Evolutionary conservation across 1,140 invertebrate species (phyloP), one percentile per base, ranked within the genome.

Genomic region (Mercenaria mercenaria): DNA sequence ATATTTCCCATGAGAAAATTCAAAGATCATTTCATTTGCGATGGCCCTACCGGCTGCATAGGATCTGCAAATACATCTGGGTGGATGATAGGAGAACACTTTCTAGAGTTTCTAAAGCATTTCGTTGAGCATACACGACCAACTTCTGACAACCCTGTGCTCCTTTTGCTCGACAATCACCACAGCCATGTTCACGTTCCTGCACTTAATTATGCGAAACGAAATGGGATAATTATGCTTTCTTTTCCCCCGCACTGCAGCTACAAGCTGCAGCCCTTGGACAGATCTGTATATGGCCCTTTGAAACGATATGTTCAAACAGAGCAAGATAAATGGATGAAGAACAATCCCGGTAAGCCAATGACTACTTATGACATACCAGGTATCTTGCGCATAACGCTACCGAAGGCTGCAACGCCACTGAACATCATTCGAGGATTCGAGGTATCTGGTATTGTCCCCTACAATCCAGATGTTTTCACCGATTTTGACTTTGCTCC

Each of bases 21-120:
- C 20, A 13, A 56, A 3, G 52, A 56, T 56, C 52, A 8, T 23
- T 56, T 56, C 52, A 20, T 56, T 20, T 23, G 52, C 3, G 20
- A 56, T 56, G 52, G 52, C 3, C 20, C n/a, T 4, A 8, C 52
- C n/a, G 52, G 52, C n/a, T 8, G 52, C 20, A 56, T 56, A 20
- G 52, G 52, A 3, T 4, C 52, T 56, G 52, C 52, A 23, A 8
- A 56, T 56, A 4, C 52, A 23, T 56, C 52, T 56, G 52, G 52
- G 52, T 56, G 52, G 52, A 20, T 56, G 52, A 56, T 23, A 11
- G 52, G 10, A n/a, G 88, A n/a, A 93, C 23, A 90, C 95, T 97
- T 97, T 94, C 32, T 96, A 39, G 92, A 96, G 93, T 96, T 96
- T 37, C 92, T 97, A 91, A 77, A 95, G 82, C 92, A 96, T 92